A percentile compares a stretch with the other conserved stretches of the same genome.
Conservation (phyloP, 2,888 invertebrate species). For the Pammene fasciana region DNA sequence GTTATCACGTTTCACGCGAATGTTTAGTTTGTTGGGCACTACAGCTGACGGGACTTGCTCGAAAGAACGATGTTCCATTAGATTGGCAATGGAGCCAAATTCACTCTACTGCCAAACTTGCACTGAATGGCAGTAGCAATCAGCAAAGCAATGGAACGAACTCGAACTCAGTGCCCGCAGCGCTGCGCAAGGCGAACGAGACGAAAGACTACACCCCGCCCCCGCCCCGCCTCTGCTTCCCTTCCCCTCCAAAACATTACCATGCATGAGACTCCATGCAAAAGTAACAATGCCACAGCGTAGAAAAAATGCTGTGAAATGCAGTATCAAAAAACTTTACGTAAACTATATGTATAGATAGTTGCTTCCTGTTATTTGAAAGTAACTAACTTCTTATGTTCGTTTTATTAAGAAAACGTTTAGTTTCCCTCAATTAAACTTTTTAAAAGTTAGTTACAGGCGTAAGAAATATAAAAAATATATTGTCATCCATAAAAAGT, state of each 20-base stretch:
- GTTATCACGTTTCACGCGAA: constrained; percentile 74
- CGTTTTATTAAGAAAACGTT: not conserved
- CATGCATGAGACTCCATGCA: constrained; percentile 6
- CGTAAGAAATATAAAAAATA: not conserved
- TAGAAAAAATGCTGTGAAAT: constrained; percentile 51
- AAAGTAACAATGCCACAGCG: constrained; percentile 29
- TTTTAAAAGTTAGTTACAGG: not conserved
- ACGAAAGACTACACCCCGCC: constrained; percentile 48
- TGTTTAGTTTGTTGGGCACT: constrained; percentile 75
- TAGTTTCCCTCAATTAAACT: not conserved
- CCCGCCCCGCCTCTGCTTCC: constrained; percentile 40
- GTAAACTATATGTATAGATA: constrained; percentile 8
- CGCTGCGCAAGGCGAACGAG: constrained; percentile 43
- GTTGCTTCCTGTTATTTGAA: not conserved
- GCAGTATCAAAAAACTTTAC: constrained; percentile 56
- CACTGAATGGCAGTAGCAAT: constrained; percentile 56
- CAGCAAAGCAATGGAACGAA: constrained; percentile 27
- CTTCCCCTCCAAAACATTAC: constrained; percentile 47
- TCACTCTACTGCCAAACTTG: constrained; percentile 72
- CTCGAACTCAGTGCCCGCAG: not conserved
- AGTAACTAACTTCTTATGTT: not conserved
- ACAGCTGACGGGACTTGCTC: constrained; percentile 67
- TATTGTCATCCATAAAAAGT: constrained; percentile 46
- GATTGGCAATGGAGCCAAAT: constrained; percentile 77
- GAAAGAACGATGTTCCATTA: constrained; percentile 81